These are phyloP conservation scores for Drosophila obscura DNA, from an alignment of 1,140 invertebrate genomes.

Conservation along the genomic window DNA sequence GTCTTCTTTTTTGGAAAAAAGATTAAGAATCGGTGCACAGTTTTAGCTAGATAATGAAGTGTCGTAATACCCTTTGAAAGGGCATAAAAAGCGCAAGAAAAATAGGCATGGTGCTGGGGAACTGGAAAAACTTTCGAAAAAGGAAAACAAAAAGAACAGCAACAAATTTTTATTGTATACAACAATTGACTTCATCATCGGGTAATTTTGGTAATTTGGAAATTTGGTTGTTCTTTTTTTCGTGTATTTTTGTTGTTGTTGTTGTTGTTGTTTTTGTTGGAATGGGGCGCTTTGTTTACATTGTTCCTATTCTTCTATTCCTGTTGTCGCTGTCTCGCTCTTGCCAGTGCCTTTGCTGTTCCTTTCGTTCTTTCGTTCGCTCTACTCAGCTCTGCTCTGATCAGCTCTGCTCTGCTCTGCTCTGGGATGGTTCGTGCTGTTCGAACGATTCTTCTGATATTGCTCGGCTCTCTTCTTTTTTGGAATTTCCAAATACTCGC, in stretches of 20 bases:
- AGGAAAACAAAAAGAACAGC: conserved; percentile 49
- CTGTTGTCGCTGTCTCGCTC: conserved; percentile 6
- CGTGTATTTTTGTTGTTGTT: no score
- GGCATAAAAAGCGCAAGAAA: conserved; percentile 3
- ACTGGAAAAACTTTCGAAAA: conserved; percentile 62
- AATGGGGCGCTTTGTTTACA: conserved; percentile 77
- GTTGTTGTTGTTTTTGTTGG: conserved; percentile 10
- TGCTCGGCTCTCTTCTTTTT: conserved; percentile 44
- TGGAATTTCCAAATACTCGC: conserved; percentile 52
- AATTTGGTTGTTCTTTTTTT: no score
- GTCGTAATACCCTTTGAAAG: no score
- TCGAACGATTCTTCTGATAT: conserved; percentile 13
- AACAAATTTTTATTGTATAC: conserved; percentile 71
- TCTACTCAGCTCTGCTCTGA: no score
- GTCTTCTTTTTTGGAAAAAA: no score
- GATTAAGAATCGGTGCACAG: no score
- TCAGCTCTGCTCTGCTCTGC: conserved; percentile 12
- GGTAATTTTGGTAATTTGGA: conserved; percentile 68
- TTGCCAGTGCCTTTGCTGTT: not conserved
- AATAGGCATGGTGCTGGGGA: not conserved
- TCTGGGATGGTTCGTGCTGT: conserved; percentile 7
- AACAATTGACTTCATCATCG: conserved; percentile 82
- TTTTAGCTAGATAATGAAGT: no score
- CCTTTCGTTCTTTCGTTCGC: not conserved
- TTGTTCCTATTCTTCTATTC: conserved; percentile 67